Conservation (phyloP, 2,113 vertebrate species). For the Aythya baeri region DNA sequence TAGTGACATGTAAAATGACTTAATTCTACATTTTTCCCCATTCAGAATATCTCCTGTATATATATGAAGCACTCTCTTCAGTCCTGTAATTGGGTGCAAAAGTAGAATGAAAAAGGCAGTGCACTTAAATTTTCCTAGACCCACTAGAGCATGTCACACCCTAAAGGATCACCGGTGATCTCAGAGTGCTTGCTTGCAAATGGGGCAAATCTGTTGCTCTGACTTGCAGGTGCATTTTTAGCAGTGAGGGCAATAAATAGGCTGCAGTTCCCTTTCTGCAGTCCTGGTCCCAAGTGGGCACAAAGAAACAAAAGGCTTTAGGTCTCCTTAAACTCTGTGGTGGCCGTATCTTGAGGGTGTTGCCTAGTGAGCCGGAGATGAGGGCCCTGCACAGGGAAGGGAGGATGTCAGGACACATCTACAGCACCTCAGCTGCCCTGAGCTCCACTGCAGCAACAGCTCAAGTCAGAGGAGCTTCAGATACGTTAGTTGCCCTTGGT, state of each 20-base stretch:
- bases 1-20: not conserved
- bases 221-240: not conserved
- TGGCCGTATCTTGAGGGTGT: rapidly evolving
- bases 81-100: not conserved
- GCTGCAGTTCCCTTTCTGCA: not conserved
- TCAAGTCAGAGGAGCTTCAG: not conserved
- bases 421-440: rapidly evolving
- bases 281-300: not conserved
- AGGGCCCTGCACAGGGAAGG: not conserved
- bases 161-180: not conserved
- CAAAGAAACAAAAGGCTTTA: not conserved
- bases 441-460: rapidly evolving
- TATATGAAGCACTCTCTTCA: not conserved
- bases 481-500: not conserved
- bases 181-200: not conserved
- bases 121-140: not conserved
- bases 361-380: not conserved
- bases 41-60: not conserved
- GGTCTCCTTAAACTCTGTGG: not conserved
- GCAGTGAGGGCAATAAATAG: not conserved
- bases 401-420: not conserved
- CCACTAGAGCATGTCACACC: not conserved
- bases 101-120: not conserved
- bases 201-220: not conserved
- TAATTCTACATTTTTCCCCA: not conserved